phyloP scores from a whole-genome alignment of 2,797 vertebrate genomes.

The Graptemys geographica region DNA sequence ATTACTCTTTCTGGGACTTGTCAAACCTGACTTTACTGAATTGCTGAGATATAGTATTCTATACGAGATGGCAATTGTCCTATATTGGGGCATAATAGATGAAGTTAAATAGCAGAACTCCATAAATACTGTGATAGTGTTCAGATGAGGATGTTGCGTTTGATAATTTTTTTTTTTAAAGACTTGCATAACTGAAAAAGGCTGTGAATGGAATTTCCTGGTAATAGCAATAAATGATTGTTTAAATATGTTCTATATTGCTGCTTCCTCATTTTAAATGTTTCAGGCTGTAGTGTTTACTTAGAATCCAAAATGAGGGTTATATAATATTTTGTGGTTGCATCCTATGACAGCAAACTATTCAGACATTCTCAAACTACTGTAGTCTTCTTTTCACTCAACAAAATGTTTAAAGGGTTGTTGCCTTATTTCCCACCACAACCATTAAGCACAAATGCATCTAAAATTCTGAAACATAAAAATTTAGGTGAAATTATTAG shows the following conservation, averaged over 20 bases:
- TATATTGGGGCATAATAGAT: neutral
- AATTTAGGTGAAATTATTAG: neutral
- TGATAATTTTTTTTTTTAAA: neutral
- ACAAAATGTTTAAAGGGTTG: neutral
- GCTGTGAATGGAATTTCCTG: neutral
- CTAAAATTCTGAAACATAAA: neutral
- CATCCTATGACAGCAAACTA: neutral
- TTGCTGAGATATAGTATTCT: neutral
- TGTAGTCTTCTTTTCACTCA: neutral
- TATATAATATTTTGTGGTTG: neutral
- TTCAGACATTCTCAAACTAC: neutral
- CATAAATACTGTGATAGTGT: neutral
- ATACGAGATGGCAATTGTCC: fast-evolving
- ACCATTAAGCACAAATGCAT: neutral
- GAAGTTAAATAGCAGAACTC: neutral
- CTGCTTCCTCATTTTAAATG: neutral
- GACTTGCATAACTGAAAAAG: neutral
- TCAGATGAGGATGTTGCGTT: neutral
- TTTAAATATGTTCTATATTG: neutral
- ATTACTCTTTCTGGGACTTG: neutral
- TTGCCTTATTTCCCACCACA: neutral
- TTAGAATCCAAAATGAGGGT: neutral
- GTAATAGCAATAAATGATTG: neutral
- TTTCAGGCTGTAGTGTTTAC: neutral
- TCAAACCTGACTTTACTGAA: neutral